Evolutionary conservation across 1,140 invertebrate species (phyloP).

Genomic region (Nomia melanderi): DNA sequence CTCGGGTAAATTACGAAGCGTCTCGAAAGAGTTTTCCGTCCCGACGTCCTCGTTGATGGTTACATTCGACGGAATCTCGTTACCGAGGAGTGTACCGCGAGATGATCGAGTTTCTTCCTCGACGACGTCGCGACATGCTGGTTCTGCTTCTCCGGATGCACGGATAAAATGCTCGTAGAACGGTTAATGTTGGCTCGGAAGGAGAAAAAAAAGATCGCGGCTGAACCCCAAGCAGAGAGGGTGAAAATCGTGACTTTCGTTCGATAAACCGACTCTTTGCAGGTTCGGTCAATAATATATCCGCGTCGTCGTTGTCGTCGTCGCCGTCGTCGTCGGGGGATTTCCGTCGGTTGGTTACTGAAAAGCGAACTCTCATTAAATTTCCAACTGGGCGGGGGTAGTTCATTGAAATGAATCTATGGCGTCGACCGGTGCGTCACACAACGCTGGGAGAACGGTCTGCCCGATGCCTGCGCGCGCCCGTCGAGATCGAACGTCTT

Average conservation of each 20-base stretch:
- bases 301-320: constrained; percentile 7
- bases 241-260: constrained; percentile 29
- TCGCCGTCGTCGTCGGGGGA: not conserved
- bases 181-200: not conserved
- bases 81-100: not conserved
- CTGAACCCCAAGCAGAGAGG: no score
- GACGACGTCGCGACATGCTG: not conserved
- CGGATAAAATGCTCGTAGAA: not conserved
- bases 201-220: no score
- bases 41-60: not conserved
- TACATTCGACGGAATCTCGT: constrained; percentile 21
- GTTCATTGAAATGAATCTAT: constrained; percentile 75
- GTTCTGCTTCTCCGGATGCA: not conserved
- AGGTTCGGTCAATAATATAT: constrained; percentile 51
- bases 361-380: constrained; percentile 76
- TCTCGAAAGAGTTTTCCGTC: not conserved
- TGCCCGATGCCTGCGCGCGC: not conserved
- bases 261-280: not conserved
- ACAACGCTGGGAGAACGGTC: constrained; percentile 21
- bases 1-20: constrained; percentile 12
- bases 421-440: constrained; percentile 37
- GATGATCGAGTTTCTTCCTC: constrained; percentile 9
- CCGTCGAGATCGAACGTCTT: constrained; percentile 27
- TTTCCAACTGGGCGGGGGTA: constrained; percentile 65
- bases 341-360: constrained; percentile 35